These are phyloP conservation scores for Parasteatoda lunata DNA, from an alignment of 2,888 invertebrate species.

Conservation along the genomic window DNA sequence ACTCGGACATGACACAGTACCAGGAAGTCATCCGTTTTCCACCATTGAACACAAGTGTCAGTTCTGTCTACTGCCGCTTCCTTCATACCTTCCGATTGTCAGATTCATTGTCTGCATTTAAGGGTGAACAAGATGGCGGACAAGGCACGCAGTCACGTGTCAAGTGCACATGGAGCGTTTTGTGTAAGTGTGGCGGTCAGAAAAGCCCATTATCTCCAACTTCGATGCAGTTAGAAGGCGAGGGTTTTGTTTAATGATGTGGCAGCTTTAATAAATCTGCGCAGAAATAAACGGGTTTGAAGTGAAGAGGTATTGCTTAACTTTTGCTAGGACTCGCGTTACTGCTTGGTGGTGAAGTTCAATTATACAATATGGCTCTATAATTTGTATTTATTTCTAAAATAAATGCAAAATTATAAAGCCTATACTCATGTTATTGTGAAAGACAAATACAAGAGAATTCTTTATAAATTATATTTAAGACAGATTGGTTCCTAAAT, in stretches of 20 bases:
- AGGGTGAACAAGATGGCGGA: conserved; percentile 24
- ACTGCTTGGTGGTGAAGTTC: too few species aligned
- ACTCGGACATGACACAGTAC: not conserved
- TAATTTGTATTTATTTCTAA: too few species aligned
- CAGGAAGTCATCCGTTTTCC: conserved; percentile 2
- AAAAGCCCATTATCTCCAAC: conserved; percentile 20
- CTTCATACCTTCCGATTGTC: not conserved
- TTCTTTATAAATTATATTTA: too few species aligned
- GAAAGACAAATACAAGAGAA: too few species aligned
- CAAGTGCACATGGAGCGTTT: conserved; percentile 29
- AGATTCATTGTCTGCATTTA: conserved; percentile 3
- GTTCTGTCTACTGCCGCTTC: not conserved
- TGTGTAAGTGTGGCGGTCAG: not conserved
- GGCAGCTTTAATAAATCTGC: not conserved
- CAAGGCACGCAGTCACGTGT: conserved; percentile 32
- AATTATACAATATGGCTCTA: too few species aligned
- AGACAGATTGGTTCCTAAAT: too few species aligned
- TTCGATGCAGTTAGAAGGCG: not conserved
- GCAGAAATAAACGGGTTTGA: not conserved
- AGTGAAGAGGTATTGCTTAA: not conserved
- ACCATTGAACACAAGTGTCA: not conserved
- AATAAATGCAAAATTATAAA: too few species aligned
- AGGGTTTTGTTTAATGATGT: not conserved
- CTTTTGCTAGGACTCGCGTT: too few species aligned
- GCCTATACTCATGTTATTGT: too few species aligned